Conservation (phyloP, 2,888 invertebrate species). For the Meteorus colon region DNA sequence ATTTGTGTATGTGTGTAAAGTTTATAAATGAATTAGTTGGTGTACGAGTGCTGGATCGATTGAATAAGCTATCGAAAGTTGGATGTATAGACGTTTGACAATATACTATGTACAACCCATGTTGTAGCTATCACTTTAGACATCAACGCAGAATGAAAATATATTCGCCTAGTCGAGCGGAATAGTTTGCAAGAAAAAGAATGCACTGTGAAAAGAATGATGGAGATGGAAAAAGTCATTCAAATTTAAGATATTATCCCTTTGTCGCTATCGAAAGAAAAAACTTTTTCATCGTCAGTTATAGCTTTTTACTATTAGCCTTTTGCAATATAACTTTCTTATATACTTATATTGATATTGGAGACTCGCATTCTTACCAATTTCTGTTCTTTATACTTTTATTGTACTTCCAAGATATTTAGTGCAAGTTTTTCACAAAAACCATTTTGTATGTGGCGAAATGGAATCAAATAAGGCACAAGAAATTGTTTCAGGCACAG, state of each 20-base stretch:
- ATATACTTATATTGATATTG: constrained; percentile 33
- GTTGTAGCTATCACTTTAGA: not conserved
- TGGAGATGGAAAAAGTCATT: not conserved
- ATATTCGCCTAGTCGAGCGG: not conserved
- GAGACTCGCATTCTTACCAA: constrained; percentile 12
- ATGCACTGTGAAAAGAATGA: not conserved
- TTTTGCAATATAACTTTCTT: constrained; percentile 39
- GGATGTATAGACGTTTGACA: not conserved
- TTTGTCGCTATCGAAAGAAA: not conserved
- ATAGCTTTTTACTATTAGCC: constrained; percentile 37
- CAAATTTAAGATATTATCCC: not conserved
- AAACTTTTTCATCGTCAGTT: constrained; percentile 8
- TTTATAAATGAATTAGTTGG: not conserved
- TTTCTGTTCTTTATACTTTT: constrained; percentile 2
- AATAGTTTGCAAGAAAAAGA: not conserved
- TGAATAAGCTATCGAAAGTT: not conserved
- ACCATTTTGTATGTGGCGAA: not conserved
- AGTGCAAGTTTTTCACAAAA: not conserved
- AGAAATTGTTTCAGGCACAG: constrained; percentile 1
- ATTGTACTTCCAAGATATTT: constrained; percentile 21
- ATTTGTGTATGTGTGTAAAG: not conserved
- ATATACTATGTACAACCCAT: not conserved
- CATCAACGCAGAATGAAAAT: not conserved
- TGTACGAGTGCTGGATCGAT: not conserved
- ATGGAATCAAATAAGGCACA: not conserved